Evolutionary conservation across 2,888 invertebrate genomes (phyloP), one percentile per base, ranked within the genome.

Genomic region (Eremobia ochroleuca): DNA sequence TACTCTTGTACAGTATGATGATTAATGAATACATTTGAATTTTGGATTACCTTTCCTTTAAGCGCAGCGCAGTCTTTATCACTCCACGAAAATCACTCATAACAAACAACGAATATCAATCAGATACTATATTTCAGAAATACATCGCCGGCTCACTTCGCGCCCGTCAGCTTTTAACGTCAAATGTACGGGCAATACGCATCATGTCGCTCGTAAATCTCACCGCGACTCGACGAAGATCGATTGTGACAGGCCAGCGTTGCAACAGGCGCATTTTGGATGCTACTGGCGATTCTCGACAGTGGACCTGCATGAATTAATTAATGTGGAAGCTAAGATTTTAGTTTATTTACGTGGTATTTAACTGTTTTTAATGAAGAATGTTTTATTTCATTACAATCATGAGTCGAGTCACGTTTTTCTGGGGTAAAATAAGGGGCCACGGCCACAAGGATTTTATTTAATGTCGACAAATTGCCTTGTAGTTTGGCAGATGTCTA

Each of bases 201-300:
- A 88, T 87, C 90, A 89, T 90, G 92, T 92, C 92, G 88, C 78
- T 91, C 92, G 93, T 95, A 95, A 95, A 95, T 95, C 94, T 91
- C 92, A 78, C 81, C 59, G 85, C 73, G 80, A 85, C 88, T 82
- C 87, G 92, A 94, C 92, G 92, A 93, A 95, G 94, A 95, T 94
- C 92, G 93, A 94, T 94, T 80, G 92, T 90, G 91, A 91, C 92
- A 90, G 85, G 86, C 82, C 79, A 76, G 85, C 85, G 88, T 87
- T 89, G 89, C 88, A 90, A 90, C 92, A 87, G 83, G 85, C 85
- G 83, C 79, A 81, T 84, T 85, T 84, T 80, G 85, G 80, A 85
- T 81, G 83, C 79, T 85, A 84, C 79, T 76, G 69, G 81, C 78
- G 78, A 81, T 78, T 82, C 80, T 76, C 82, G 84, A 81, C 77